Conservation (phyloP, 2,113 vertebrate species). For the Paraplagusia blochii region DNA sequence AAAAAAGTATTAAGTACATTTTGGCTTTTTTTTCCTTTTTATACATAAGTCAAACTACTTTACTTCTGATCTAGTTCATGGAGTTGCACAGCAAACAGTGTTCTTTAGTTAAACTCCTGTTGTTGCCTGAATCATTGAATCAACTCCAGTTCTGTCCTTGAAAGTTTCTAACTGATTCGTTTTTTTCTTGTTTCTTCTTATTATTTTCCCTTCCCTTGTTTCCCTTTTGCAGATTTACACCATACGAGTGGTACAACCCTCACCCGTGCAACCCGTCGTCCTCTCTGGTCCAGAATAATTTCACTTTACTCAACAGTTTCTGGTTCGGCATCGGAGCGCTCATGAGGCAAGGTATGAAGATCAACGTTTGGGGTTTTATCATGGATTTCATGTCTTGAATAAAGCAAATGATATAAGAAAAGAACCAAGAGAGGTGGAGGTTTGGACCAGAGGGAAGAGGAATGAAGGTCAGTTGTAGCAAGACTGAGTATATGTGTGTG, state of each 20-base stretch:
- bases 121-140: too few relatives aligned
- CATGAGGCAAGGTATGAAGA: conserved; percentile 90
- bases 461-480: too few relatives aligned
- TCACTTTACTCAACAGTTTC: conserved; percentile 98
- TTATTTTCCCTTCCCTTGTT: neutral
- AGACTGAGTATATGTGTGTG: too few relatives aligned
- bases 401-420: neutral
- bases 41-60: too few relatives aligned
- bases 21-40: too few relatives aligned
- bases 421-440: too few relatives aligned
- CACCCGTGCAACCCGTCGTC: conserved; percentile 97
- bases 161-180: neutral
- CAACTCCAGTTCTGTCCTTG: too few relatives aligned
- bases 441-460: too few relatives aligned
- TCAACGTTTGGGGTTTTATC: neutral
- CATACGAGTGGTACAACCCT: conserved; percentile 98
- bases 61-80: too few relatives aligned
- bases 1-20: too few relatives aligned
- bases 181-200: neutral
- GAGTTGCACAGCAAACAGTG: too few relatives aligned
- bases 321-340: conserved; percentile 99
- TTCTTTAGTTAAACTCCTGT: too few relatives aligned
- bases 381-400: neutral
- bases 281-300: conserved; percentile 97
- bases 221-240: conserved; percentile 86